Percentiles rank a stretch among this genome's conserved stretches.
phyloP scores from a whole-genome alignment of 1,140 invertebrate species.

The Halictus rubicundus region DNA sequence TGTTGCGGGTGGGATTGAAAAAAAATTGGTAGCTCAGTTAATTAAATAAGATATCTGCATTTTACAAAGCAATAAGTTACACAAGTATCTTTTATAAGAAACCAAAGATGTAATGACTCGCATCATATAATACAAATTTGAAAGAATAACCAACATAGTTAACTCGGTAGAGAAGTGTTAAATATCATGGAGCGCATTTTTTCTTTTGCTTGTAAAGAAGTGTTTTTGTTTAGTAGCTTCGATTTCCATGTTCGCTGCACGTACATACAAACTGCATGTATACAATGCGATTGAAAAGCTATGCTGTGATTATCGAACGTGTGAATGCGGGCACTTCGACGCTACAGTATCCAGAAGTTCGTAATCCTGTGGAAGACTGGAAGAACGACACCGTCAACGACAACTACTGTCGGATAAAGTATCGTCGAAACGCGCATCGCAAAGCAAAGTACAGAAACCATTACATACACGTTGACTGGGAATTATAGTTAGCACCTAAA shows the following conservation, averaged over 20 bases:
- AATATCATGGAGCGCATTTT: slow-evolving; percentile 26
- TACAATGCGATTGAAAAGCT: background rate
- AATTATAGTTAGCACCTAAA: slow-evolving; percentile 60
- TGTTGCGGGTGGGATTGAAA: background rate
- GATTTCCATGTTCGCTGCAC: background rate
- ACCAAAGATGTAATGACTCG: slow-evolving; percentile 64
- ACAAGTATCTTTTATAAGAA: slow-evolving; percentile 71
- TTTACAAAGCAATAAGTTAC: slow-evolving; percentile 82
- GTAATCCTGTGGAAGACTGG: slow-evolving; percentile 61
- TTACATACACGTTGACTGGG: slow-evolving; percentile 48
- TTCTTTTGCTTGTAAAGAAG: slow-evolving; percentile 22
- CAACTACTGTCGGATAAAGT: slow-evolving; percentile 37
- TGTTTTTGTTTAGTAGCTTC: background rate
- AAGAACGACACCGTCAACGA: slow-evolving; percentile 44
- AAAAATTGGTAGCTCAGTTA: slow-evolving; percentile 48
- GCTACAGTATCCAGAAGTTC: slow-evolving; percentile 6
- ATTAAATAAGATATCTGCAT: slow-evolving; percentile 81
- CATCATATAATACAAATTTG: slow-evolving; percentile 51
- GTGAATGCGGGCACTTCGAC: background rate
- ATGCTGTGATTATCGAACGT: slow-evolving; percentile 1
- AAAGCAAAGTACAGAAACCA: slow-evolving; percentile 37
- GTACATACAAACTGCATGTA: background rate
- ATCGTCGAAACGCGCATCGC: slow-evolving; percentile 48
- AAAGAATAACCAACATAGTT: slow-evolving; percentile 27
- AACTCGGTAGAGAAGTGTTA: slow-evolving; percentile 32